Base-by-base conservation (phyloP, 2,113 vertebrate genomes). In the Poecilia latipinna region DNA sequence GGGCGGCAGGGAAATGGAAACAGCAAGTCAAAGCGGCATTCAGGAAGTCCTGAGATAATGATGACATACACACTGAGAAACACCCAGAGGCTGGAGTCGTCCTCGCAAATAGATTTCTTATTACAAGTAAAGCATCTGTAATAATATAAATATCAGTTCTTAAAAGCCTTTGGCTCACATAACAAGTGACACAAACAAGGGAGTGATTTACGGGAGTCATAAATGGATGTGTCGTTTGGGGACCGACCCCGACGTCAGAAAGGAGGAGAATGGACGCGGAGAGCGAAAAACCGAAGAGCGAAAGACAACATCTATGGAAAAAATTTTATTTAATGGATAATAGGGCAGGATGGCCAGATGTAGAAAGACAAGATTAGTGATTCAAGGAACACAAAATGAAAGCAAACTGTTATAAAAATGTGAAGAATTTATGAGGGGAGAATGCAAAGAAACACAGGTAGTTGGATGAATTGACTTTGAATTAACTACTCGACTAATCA, bases 61-160 rank as follows among this genome's bases (percentile, higher is more conserved):
- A 75, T 68, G 26, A 68, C 37, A 42, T 17, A 63, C 44, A 73
- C 39, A 61, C 70, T 72, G 29, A 0, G n/a, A 66, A 77, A 32
- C n/a, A 68, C 72, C 88, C 68, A 29, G 82, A 72, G 87, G 84
- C 75, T n/a, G 67, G 37, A 89, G 29, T 80, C 76, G 65, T 63
- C 69, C 65, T 74, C 79, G 81, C 71, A 73, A 87, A 89, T 80
- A 86, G 82, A 80, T 71, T 68, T 85, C 73, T 80, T 29, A 84
- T 88, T 90, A 90, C 74, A 87, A 79, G 44, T 42, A 77, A 86
- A 83, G 74, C 78, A 73, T 75, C 22, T 77, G 74, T 82, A 85
- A 84, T 88, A 39, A 74, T 60, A 72, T 61, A 70, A 86, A 83
- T 82, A 90, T 89, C 82, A 88, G 70, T 67, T 64, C 65, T 72